Percentiles rank a stretch among this genome's conserved stretches.
Evolutionary conservation across 2,797 vertebrate species (phyloP).

Genomic region (Melopsittacus undulatus): DNA sequence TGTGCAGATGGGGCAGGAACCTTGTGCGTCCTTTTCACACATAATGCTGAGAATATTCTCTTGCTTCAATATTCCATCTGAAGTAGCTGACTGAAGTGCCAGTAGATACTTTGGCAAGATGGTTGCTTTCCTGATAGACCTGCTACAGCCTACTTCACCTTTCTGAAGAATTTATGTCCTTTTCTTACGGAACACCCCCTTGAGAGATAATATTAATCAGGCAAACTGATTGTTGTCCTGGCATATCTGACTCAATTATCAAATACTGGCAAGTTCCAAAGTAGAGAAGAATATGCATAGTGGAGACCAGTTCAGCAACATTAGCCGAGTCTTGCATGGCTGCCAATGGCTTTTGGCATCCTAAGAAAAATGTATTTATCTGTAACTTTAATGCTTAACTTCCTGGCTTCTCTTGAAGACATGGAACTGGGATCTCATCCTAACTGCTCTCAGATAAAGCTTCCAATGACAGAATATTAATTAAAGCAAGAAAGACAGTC

Average conservation of each 20-base stretch:
- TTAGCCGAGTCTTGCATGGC: neutral
- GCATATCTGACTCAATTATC: neutral
- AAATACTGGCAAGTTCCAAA: neutral
- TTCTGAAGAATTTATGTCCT: neutral
- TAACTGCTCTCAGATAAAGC: neutral
- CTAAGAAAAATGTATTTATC: neutral
- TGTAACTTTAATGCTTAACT: neutral
- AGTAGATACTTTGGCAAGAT: neutral
- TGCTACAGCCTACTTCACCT: neutral
- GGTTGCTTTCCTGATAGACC: neutral
- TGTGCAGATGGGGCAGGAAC: neutral
- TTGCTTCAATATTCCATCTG: neutral
- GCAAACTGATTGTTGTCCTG: neutral
- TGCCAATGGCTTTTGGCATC: constrained; percentile 10
- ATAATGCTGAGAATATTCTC: neutral
- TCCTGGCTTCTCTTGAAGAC: constrained; percentile 7
- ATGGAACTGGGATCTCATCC: neutral
- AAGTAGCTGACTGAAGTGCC: neutral
- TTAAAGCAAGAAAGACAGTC: neutral
- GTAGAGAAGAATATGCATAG: neutral
- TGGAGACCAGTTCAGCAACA: neutral
- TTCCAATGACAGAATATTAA: neutral
- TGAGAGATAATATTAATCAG: neutral
- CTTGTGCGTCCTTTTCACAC: neutral
- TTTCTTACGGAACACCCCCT: neutral